Evolutionary conservation across 1,140 invertebrate species (phyloP), one percentile per base, ranked within the genome.

Genomic region (Apis laboriosa): DNA sequence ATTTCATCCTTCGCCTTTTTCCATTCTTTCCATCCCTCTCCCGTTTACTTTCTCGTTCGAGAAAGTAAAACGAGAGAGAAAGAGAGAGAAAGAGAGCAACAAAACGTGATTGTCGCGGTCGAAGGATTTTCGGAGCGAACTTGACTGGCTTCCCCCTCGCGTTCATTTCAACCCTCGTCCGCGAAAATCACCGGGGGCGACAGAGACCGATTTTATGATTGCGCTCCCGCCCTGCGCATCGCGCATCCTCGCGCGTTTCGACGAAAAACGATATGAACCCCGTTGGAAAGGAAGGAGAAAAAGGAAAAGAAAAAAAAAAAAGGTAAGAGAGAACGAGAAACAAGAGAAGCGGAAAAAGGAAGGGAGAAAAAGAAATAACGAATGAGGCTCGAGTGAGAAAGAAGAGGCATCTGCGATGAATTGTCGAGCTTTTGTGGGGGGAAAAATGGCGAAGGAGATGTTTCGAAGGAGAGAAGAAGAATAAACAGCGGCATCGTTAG

Each of bases 161-260:
- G 70, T 51, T 17, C 55, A 51, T 64, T 28, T 13, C 60, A 60
- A 49, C 55, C 24, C 24, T 55, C 5, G 60, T 79, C 72, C 75
- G 34, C 19, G 71, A 79, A 67, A 76, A 79, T 83, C 76, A 76
- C 75, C 70, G 34, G 43, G 60, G 61, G 71, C 49, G 77, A 77
- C 72, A 49, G 7, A 19, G 53, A 56, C 43, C 61, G 80, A 71
- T 51, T 49, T 34, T 49, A 56, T 80, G 80, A 87, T 84, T 84
- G 80, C 80, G 58, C 58, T 15, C 43, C 60, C 67, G 55, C 72
- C 34, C 51, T 28, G n/a, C 21, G 60, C 58, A 51, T 13, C 28
- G 49, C 61, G n/a, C 78, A 7, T 43, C 34, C 78, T 55, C 34
- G 56, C 61, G 74, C 79, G 74, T 85, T 67, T 11, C 34, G 51